Evolutionary conservation across 37 sponge, comb jelly and placozoan species (phyloP), one percentile per base, ranked within the genome.

Genomic region (Petrosia ficiformis): DNA sequence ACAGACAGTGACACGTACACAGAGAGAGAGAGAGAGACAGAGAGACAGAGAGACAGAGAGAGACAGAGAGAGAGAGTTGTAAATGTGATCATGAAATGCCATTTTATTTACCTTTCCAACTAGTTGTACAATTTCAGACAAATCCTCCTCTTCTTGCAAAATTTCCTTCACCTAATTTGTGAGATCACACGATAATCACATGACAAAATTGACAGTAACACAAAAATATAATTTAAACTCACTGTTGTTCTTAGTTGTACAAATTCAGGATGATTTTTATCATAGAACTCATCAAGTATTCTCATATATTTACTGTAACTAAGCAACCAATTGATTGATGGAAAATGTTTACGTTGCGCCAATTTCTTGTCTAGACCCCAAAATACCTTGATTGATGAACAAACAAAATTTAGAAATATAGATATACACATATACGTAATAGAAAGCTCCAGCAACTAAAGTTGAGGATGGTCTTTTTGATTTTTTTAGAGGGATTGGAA

Each of bases 361-460:
- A 97, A 82, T 72, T 97, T 97, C 88, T 97, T 97, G 78, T 97
- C 98, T 77, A 97, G 57, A 25, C 95, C 98, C 98, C 98, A 97
- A 73, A 97, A 97, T 70, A 97, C 98, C 97, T 95, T 67, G 37
- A 42, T 25, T 14, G 11, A 14, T 19, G 14, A 48, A 48, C 14
- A 48, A 48, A 48, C n/a, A n/a, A n/a, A n/a, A 22, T n/a, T n/a
- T n/a, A n/a, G n/a, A n/a, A n/a, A n/a, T n/a, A n/a, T n/a, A n/a
- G n/a, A n/a, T n/a, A n/a, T n/a, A n/a, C n/a, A n/a, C n/a, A n/a
- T n/a, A n/a, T n/a, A n/a, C n/a, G n/a, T n/a, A n/a, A n/a, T n/a
- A n/a, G n/a, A n/a, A n/a, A n/a, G n/a, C n/a, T n/a, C n/a, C n/a
- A n/a, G n/a, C n/a, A n/a, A n/a, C n/a, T n/a, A n/a, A n/a, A n/a